These are phyloP conservation scores for Chlorocebus sabaeus DNA, from an alignment of 2,113 vertebrate genomes.

Conservation along the genomic window DNA sequence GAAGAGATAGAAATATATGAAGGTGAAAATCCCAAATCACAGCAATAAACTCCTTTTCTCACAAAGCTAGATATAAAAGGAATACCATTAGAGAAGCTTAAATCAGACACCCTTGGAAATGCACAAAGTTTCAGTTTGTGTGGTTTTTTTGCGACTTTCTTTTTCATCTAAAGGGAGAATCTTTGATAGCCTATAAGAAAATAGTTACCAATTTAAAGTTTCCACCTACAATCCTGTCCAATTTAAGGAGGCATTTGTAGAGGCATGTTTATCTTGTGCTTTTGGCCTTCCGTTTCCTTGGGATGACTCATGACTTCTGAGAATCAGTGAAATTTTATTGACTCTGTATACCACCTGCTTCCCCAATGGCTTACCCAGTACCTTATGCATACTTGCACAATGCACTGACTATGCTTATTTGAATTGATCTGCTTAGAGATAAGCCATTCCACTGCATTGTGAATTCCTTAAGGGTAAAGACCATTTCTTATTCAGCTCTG, in stretches of 20 bases:
- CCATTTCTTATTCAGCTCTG: neutral
- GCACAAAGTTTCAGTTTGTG: neutral
- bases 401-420: neutral
- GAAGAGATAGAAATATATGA: neutral
- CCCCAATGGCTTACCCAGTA: rapidly evolving
- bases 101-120: neutral
- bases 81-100: neutral
- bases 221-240: neutral
- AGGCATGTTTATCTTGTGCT: neutral
- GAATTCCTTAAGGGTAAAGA: neutral
- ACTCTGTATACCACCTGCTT: neutral
- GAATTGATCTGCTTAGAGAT: neutral
- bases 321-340: neutral
- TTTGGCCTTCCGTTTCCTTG: neutral
- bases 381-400: rapidly evolving
- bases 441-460: neutral
- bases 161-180: neutral
- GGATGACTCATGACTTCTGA: neutral
- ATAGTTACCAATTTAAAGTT: neutral
- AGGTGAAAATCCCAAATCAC: constrained; percentile 20
- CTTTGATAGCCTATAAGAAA: neutral
- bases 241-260: neutral
- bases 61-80: neutral
- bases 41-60: neutral
- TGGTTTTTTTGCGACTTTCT: neutral